Base-by-base conservation (phyloP, 2,113 vertebrate species). In the Tretioscincus oriximinensis region DNA sequence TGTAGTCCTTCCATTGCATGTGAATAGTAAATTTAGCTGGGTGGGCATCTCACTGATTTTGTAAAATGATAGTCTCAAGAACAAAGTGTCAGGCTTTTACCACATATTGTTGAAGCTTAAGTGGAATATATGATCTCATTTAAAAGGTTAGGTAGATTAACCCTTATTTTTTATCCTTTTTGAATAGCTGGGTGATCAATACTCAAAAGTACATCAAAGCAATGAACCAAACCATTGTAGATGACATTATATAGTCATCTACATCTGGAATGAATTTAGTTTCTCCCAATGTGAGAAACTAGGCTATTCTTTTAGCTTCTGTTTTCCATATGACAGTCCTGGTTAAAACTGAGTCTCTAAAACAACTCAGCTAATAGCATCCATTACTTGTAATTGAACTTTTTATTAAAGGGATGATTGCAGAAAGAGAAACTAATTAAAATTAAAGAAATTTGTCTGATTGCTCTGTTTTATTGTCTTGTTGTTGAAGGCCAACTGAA, bases 371-470 rank as follows among this genome's bases (percentile, higher is more conserved):
- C 63, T 77, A 82, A 71, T 71, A 69, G 78, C 81, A 66, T 81
- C 81, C 47, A 9, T 73, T 85, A 84, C 77, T 90, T 81, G 51
- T 84, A 84, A 89, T 58, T 90, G 79, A 88, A 73, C 88, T 83
- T 89, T 76, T 86, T 84, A 85, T 75, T 82, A 81, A 86, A 76
- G 74, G 78, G 73, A 87, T 60, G 49, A 81, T 70, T 90, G 81
- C 77, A 92, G 84, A 87, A 90, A 73, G 82, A 68, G 80, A 81
- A 83, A 69, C 81, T 91, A 87, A 91, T 89, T 85, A 87, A 85
- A 90, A 87, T 85, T 69, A 79, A 90, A 87, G 31, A 66, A 87
- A 86, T 76, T 82, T 31, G 80, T 60, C 70, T 68, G n/a, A 81
- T 88, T 84, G 76, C 76, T 90, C 83, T 81, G 73, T 86, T 88